Evolutionary conservation across 2,797 vertebrate species (phyloP).

Genomic region (Hirundo rustica): DNA sequence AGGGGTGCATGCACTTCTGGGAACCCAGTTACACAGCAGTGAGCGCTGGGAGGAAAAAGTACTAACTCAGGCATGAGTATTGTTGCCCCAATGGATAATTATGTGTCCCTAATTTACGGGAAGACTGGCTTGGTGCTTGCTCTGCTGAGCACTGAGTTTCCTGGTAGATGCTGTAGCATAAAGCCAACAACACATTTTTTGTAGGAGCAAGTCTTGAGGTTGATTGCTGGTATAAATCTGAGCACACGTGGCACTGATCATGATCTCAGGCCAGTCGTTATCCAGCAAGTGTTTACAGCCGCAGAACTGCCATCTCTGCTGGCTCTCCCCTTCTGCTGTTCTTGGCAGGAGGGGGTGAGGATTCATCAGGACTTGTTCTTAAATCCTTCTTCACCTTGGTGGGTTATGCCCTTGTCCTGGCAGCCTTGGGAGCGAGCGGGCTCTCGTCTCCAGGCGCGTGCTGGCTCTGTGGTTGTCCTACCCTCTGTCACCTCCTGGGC

Average conservation of each 20-base stretch:
- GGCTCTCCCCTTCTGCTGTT: slow-evolving; percentile 4
- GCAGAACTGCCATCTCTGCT: neutral
- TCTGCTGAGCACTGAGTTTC: neutral
- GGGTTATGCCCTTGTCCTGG: neutral
- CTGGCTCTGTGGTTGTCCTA: neutral
- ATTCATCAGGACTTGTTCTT: neutral
- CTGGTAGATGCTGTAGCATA: neutral
- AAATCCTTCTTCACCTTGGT: neutral
- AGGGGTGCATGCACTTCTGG: accelerated
- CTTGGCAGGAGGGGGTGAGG: neutral
- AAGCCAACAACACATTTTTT: neutral
- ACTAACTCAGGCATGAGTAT: too few species aligned
- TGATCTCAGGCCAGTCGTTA: neutral
- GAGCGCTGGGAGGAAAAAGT: neutral
- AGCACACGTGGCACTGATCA: neutral
- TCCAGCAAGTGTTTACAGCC: neutral
- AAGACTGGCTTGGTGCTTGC: neutral
- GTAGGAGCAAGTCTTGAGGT: neutral
- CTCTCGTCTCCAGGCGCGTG: accelerated
- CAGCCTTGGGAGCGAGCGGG: neutral
- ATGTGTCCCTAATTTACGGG: neutral
- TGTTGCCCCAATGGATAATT: neutral
- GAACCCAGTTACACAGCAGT: too few species aligned
- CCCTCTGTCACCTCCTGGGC: neutral
- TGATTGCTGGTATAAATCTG: neutral